phyloP scores from a whole-genome alignment of 2,797 vertebrate species.

The Argentina silus region DNA sequence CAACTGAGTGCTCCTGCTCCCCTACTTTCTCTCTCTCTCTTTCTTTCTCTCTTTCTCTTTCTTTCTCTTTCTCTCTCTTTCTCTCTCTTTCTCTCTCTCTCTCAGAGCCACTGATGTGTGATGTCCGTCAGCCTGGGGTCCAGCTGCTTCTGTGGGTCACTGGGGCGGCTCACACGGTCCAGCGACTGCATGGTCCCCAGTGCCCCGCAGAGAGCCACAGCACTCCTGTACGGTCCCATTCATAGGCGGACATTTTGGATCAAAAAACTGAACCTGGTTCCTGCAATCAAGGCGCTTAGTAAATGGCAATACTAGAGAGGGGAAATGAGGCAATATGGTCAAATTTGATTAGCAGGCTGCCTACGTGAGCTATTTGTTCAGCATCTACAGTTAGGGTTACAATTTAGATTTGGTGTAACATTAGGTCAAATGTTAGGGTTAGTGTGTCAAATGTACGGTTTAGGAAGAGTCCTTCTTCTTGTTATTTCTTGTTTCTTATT shows the following conservation, averaged over 20 bases:
- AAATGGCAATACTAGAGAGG: no score
- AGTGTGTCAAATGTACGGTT: no score
- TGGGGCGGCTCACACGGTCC: not conserved
- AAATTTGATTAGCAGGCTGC: no score
- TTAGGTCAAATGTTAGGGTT: no score
- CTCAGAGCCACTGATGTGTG: not conserved
- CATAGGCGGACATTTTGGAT: not conserved
- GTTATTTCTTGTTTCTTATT: no score
- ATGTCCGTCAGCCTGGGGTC: not conserved
- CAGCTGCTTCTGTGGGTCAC: not conserved
- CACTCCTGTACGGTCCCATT: not conserved
- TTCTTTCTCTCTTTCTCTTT: not conserved
- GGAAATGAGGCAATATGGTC: no score
- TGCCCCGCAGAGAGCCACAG: not conserved
- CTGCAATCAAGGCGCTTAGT: no score
- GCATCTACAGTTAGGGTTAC: no score
- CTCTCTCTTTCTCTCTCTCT: slow-evolving; percentile 3
- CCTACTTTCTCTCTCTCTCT: not conserved
- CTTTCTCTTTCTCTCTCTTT: not conserved
- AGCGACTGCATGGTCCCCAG: not conserved
- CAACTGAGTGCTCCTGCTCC: not conserved
- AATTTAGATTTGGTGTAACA: no score
- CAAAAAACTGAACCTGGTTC: no score
- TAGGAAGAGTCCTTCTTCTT: no score
- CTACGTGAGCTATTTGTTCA: no score